Evolutionary conservation across 1,140 invertebrate genomes (phyloP), one percentile per base, ranked within the genome.

Genomic region (Drosophila dunni): DNA sequence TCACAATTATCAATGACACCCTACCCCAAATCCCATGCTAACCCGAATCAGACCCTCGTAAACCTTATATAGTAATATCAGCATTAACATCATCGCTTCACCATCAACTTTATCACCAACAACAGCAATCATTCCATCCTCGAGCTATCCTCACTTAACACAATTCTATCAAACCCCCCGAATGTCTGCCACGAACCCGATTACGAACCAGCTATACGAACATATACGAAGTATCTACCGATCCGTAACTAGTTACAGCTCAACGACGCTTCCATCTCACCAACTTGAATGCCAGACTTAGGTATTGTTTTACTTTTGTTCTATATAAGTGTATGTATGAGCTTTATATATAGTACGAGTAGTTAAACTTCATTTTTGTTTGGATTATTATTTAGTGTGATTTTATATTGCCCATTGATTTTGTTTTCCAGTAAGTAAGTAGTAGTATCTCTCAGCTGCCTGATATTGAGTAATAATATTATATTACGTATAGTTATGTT

Each of bases 31-130:
- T 61, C 54, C 66, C 76, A 51, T 53, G 42, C 56, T 70, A 70
- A 40, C 44, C 44, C 56, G 24, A 60, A 54, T 75, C 66, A 75
- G 57, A 72, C 81, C 73, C 67, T 62, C 69, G 72, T 70, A 70
- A 72, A 71, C 82, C 82, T 72, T 85, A 86, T 75, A 81, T 86
- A 86, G 78, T 85, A 85, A 81, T 79, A 81, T 85, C 81, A 85
- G 78, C 81, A 85, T 69, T 78, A 77, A 78, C 64, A 73, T 50
- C 34, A 48, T 54, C 51, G 42, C 64, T 33, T 64, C 36, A 15
- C 68, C 13, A 40, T 58, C 71, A 69, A 63, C 74, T 65, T 57
- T 85, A 70, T 85, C 74, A 76, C 79, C 68, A 63, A 60, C 57
- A 74, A 69, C 67, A 65, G 60, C 72, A 51, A 65, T 75, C 44